phyloP scores from a whole-genome alignment of 2,888 invertebrate genomes.

The Torymus aiolomorphi region DNA sequence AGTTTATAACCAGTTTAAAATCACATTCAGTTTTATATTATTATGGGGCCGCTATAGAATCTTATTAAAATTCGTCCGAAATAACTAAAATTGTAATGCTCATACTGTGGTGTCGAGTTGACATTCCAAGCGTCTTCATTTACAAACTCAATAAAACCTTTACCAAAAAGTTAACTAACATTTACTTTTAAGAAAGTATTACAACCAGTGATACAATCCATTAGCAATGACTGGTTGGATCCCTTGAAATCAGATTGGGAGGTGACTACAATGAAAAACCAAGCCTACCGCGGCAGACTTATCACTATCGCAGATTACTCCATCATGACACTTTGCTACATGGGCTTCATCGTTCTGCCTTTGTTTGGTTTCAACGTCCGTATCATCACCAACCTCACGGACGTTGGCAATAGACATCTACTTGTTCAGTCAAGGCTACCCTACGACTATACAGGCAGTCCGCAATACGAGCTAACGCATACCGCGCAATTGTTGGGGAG shows the following conservation, averaged over 20 bases:
- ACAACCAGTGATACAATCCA: not conserved
- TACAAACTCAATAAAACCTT: too few species aligned
- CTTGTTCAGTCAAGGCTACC: conserved; percentile 11
- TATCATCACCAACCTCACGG: conserved; percentile 16
- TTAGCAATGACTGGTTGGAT: not conserved
- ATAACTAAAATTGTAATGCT: too few species aligned
- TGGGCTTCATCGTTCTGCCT: not conserved
- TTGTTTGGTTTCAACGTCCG: not conserved
- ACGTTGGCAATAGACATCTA: not conserved
- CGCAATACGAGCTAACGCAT: not conserved
- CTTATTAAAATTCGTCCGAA: too few species aligned
- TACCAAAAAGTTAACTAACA: not conserved
- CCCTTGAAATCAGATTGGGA: not conserved
- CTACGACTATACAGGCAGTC: conserved; percentile 3
- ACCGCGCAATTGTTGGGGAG: not conserved
- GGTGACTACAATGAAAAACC: not conserved
- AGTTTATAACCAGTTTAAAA: too few species aligned
- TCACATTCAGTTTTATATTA: too few species aligned
- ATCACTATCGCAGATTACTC: not conserved
- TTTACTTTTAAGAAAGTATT: not conserved
- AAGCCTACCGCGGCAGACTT: not conserved
- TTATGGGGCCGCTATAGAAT: too few species aligned
- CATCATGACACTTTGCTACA: not conserved
- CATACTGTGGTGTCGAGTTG: too few species aligned
- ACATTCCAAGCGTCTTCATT: too few species aligned